A percentile compares a stretch with the other conserved stretches of the same genome.
These are phyloP conservation scores for mouse (Mus musculus) DNA, from an alignment of 2,113 vertebrate genomes.

Conservation along the genomic window DNA sequence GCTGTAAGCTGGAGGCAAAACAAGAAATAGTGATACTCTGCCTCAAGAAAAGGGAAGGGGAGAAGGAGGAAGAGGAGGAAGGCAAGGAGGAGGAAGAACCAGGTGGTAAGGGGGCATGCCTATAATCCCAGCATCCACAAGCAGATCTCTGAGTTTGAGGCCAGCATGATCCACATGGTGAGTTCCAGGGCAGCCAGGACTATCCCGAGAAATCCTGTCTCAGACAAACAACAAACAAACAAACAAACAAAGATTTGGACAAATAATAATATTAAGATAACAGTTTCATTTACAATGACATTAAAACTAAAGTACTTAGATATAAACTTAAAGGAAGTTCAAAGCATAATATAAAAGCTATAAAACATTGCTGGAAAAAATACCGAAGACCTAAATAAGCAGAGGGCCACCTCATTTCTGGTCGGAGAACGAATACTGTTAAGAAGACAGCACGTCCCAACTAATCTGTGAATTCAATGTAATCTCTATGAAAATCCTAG, in stretches of 20 bases:
- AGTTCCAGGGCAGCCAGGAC: neutral
- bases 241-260: neutral
- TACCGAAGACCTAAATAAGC: conserved; percentile 1
- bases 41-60: neutral
- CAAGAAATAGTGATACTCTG: too few relatives aligned
- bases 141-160: neutral
- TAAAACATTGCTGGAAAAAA: conserved; percentile 4
- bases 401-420: neutral
- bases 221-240: neutral
- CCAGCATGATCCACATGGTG: neutral
- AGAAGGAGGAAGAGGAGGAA: neutral
- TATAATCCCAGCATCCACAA: neutral
- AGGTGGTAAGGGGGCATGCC: neutral
- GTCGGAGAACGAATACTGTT: neutral
- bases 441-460: neutral
- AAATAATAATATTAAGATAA: neutral
- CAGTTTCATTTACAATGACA: conserved; percentile 8
- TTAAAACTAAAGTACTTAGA: conserved; percentile 15
- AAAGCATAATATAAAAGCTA: conserved; percentile 2
- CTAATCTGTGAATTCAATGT: conserved; percentile 5
- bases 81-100: neutral
- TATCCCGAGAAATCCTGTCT: neutral
- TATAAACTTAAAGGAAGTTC: neutral
- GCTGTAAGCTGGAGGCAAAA: too few relatives aligned
- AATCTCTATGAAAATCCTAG: conserved; percentile 17